A percentile compares a stretch with the other conserved stretches of the same genome.
These are phyloP conservation scores for Pipistrellus nathusii DNA, from an alignment of 2,797 vertebrate genomes.

Conservation along the genomic window DNA sequence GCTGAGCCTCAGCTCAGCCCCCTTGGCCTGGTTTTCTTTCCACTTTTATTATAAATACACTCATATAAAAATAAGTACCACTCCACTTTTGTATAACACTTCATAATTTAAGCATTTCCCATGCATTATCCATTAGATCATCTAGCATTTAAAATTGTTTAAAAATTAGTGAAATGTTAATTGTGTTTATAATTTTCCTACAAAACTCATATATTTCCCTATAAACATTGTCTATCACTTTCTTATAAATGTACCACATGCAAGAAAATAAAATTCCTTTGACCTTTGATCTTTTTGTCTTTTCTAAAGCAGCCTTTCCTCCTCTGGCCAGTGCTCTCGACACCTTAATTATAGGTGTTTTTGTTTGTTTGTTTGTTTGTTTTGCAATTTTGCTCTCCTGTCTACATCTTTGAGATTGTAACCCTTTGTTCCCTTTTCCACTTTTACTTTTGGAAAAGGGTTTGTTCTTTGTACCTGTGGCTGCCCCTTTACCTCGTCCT, in stretches of 20 bases:
- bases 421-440: constrained; percentile 32
- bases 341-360: neutral
- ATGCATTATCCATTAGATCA: constrained; percentile 40
- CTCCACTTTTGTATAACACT: constrained; percentile 63
- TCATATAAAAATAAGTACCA: constrained; percentile 71
- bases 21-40: constrained; percentile 14
- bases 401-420: constrained; percentile 6
- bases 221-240: constrained; percentile 39
- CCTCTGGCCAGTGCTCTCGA: constrained; percentile 30
- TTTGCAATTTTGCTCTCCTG: constrained; percentile 40
- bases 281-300: neutral
- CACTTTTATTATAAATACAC: constrained; percentile 75
- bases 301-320: constrained; percentile 13
- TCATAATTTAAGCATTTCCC: constrained; percentile 74
- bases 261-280: neutral
- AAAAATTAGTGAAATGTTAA: constrained; percentile 65
- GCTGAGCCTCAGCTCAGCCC: neutral
- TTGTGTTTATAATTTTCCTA: constrained; percentile 49
- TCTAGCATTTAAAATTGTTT: constrained; percentile 60
- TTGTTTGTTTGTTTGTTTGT: neutral
- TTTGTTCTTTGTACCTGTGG: constrained; percentile 9
- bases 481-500: neutral
- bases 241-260: constrained; percentile 25
- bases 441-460: constrained; percentile 33
- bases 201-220: constrained; percentile 13